phyloP scores from a whole-genome alignment of 1,140 invertebrate genomes.

The Heliconius melpomene region DNA sequence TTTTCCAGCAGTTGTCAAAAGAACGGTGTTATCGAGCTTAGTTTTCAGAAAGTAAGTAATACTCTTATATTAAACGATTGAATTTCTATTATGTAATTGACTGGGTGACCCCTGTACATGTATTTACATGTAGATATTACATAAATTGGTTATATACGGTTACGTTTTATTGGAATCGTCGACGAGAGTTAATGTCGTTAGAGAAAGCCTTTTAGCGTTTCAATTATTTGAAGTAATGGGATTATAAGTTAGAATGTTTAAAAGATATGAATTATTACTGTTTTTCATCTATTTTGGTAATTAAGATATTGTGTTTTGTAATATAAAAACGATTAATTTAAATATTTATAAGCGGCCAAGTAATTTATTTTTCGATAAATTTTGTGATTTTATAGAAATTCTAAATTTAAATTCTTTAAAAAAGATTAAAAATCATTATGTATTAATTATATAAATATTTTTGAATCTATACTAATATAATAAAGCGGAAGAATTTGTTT shows the following conservation, averaged over 20 bases:
- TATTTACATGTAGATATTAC: neutral
- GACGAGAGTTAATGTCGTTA: neutral
- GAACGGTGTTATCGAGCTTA: conserved; percentile 25
- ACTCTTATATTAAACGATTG: conserved; percentile 27
- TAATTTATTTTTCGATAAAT: no score
- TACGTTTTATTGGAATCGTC: conserved; percentile 3
- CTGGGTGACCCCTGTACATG: conserved; percentile 10
- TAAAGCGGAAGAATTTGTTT: no score
- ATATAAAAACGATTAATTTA: no score
- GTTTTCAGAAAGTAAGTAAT: conserved; percentile 64
- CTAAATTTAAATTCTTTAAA: no score
- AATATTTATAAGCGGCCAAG: no score
- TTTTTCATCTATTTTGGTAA: neutral
- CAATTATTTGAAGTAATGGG: neutral
- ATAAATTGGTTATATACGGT: neutral
- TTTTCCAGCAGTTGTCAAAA: neutral
- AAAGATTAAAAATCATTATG: no score
- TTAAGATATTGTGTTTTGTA: no score
- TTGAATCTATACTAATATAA: no score
- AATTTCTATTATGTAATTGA: conserved; percentile 37
- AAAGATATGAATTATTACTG: neutral
- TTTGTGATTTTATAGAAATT: no score
- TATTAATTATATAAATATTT: no score
- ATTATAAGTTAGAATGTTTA: neutral
- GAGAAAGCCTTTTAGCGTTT: conserved; percentile 8